Evolutionary conservation across 2,113 vertebrate species (phyloP), one percentile per base, ranked within the genome.

Genomic region (Engystomops pustulosus): DNA sequence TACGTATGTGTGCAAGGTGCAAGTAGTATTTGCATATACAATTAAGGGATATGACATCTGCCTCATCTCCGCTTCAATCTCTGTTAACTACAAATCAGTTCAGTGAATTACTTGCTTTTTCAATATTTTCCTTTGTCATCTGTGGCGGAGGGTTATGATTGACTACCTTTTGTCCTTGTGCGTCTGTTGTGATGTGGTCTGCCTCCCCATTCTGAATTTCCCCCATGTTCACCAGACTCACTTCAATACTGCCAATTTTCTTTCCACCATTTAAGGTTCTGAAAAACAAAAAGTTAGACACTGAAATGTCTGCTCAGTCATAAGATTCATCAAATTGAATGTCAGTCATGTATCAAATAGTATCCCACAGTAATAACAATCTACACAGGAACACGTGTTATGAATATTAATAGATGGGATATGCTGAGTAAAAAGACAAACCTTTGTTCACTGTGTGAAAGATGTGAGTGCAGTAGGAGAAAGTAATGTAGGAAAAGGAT

Each of bases 211-310:
- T 96, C 87, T 98, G 95, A 49, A 95, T 95, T 91, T 99, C 96
- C 75, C 97, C 95, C 97, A 98, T 99, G 92, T 94, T 98, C 93
- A 98, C 86, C 60, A 94, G 92, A 86, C 91, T 96, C 89, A 99
- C 95, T 93, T 98, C 94, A 92, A 98, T 95, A 71, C 93, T 95
- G 85, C 97, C 96, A 65, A 95, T 94, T 78, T 95, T 86, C 76
- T 94, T 95, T 86, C 95, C 95, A 96, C 97, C 97, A 98, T 98
- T 96, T 87, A 96, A 95, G 71, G 96, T 94, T 89, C 98, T 99
- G 87, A 80, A 88, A 86, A 15, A 65, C 78, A 85, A 86, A 86
- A 86, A 8, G 77, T 65, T 15, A 65, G 2, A 65, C 27, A 34
- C 12, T 65, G 1, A 60, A 60, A 60, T 3, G 4, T 53, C 49